Evolutionary conservation across 1,140 invertebrate genomes (phyloP), one percentile per base, ranked within the genome.

Genomic region (Aphelinus certus): DNA sequence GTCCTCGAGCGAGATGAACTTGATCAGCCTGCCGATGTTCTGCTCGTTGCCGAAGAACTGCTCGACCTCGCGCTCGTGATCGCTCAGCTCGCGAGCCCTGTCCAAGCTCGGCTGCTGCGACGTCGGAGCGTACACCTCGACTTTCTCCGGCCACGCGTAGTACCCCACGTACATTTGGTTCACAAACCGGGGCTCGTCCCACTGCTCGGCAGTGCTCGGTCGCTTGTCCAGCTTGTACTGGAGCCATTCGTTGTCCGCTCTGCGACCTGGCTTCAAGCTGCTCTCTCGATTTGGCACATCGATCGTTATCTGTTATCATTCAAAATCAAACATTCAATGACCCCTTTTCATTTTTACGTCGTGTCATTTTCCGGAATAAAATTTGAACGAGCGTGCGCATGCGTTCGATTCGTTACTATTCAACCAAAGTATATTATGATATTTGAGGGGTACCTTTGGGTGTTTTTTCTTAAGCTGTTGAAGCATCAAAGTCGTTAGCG

Each of bases 71-170:
- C 85, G 86, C 81, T 96, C 94, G 7, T 86, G 85, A 43, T 89
- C 88, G 45, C 85, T 89, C 66, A 93, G 84, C 43, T 88, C 81
- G 3, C 89, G 88, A 4, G 7, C 80, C 5, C 90, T 83, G 80
- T 91, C 89, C 55, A 92, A 79, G 6, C 81, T 83, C 2, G 91
- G 91, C 81, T 95, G 94, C 69, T 93, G 83, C 1, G 77, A 81
- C 0, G 89, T 85, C 0, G 93, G 90, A 1, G 93, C 92, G 81
- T 92, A 92, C 7, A 92, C 86, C 83, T 90, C 83, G 1, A 92
- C 74, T 53, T 85, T 83, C 76, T 93, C 91, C 1, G 96, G 95
- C 95, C 96, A 98, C 2, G 86, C 87, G 81, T 95, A 96, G 84
- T 93, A 97, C 2, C 96, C 96, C 75, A 89, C 87, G 79, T 91